A percentile compares a stretch with the other conserved stretches of the same genome.
Conservation (phyloP, 2,797 vertebrate genomes). For the Lepilemur ruficaudatus region DNA sequence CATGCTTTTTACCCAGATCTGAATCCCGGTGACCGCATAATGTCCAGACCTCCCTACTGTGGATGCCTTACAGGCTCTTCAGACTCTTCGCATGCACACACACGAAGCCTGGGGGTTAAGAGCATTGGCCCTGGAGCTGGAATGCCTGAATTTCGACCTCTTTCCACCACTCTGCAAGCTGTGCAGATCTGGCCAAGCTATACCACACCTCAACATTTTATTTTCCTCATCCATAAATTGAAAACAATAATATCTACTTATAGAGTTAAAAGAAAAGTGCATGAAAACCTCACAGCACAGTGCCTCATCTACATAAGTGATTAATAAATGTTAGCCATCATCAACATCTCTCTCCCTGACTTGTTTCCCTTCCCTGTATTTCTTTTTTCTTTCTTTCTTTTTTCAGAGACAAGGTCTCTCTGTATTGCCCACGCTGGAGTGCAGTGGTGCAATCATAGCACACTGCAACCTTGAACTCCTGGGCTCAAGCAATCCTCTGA, state of each 20-base stretch:
- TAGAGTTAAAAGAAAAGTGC: slow-evolving; percentile 16
- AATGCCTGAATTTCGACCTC: background rate
- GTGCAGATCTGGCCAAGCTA: background rate
- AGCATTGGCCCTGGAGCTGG: background rate
- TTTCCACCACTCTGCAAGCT: slow-evolving; percentile 8
- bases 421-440: background rate
- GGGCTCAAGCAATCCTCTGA: background rate
- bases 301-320: background rate
- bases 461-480: background rate
- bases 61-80: background rate
- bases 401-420: background rate
- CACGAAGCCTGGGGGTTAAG: background rate
- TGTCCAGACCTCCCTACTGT: background rate
- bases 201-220: background rate
- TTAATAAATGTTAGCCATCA: background rate
- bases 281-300: background rate
- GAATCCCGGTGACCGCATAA: background rate
- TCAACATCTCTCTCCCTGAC: background rate
- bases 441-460: background rate
- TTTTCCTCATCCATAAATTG: slow-evolving; percentile 40
- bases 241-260: slow-evolving; percentile 15
- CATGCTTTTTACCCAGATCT: background rate
- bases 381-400: background rate
- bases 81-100: background rate
- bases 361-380: background rate